Evolutionary conservation across 2,113 vertebrate genomes (phyloP).

Genomic region (Peromyscus maniculatus): DNA sequence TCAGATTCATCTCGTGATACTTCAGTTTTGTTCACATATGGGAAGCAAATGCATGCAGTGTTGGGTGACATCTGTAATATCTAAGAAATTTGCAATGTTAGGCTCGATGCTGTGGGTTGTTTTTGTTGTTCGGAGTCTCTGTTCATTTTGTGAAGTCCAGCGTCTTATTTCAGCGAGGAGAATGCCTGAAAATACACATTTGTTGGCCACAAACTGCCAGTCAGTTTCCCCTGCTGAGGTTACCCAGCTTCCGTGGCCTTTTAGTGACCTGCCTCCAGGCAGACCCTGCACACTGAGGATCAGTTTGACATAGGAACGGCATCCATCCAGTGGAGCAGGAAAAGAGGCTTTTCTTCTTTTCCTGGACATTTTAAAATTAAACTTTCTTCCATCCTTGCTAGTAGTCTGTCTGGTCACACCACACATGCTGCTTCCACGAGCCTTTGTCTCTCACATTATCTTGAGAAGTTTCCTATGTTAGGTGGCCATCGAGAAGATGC

Average conservation of each 20-base stretch:
- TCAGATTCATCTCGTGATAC: conserved; percentile 75
- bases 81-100: conserved; percentile 69
- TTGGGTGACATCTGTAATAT: conserved; percentile 78
- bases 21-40: conserved; percentile 72
- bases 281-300: conserved; percentile 62
- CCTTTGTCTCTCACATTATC: not conserved
- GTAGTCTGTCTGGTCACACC: conserved; percentile 62
- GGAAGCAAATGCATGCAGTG: conserved; percentile 67
- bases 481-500: not conserved
- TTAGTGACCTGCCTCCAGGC: conserved; percentile 70
- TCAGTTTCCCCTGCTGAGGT: conserved; percentile 48
- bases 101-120: conserved; percentile 58
- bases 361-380: conserved; percentile 64
- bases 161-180: not conserved
- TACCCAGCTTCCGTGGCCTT: conserved; percentile 59
- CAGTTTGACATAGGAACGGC: not conserved
- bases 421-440: conserved; percentile 17
- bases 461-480: not conserved
- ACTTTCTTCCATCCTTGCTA: conserved; percentile 56
- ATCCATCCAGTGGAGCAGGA: not conserved
- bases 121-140: conserved; percentile 77
- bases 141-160: conserved; percentile 69
- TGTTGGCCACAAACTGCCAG: not conserved
- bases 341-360: conserved; percentile 54
- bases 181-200: conserved; percentile 7